Conservation (phyloP, 2,113 vertebrate genomes). For the Dicentrarchus labrax region DNA sequence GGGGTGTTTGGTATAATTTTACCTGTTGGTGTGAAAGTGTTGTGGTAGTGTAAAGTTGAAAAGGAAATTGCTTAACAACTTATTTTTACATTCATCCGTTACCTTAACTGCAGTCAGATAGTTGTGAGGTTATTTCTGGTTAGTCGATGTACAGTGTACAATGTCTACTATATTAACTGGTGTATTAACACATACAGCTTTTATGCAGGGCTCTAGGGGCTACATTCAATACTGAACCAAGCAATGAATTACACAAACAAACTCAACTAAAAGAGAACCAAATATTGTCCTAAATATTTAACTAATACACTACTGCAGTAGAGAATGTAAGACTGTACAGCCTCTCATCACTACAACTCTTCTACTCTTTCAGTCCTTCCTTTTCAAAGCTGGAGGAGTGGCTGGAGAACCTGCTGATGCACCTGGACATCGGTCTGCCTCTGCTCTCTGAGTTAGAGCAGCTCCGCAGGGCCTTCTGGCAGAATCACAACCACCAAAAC, state of each 20-base stretch:
- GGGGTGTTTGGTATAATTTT: too few relatives aligned
- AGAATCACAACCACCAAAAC: conserved; percentile 79
- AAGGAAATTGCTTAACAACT: too few relatives aligned
- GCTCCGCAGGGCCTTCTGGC: conserved; percentile 88
- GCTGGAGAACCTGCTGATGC: conserved; percentile 92
- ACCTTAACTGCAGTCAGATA: too few relatives aligned
- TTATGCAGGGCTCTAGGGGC: not conserved
- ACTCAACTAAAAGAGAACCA: not conserved
- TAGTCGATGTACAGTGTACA: not conserved
- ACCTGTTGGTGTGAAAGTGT: too few relatives aligned
- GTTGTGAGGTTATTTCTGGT: not conserved
- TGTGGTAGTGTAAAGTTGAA: too few relatives aligned
- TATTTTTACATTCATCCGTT: too few relatives aligned
- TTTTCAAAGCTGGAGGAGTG: conserved; percentile 93
- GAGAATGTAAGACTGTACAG: not conserved
- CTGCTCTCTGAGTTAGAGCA: conserved; percentile 92
- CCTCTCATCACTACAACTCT: not conserved
- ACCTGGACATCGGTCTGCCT: conserved; percentile 90
- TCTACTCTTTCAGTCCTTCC: conserved; percentile 67
- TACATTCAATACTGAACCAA: not conserved
- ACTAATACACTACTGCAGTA: not conserved
- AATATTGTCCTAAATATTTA: not conserved
- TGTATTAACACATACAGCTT: not conserved
- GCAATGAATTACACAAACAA: not conserved
- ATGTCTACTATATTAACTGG: not conserved